A percentile compares a stretch with the other conserved stretches of the same genome.
Evolutionary conservation across 2,797 vertebrate genomes (phyloP).

Genomic region (Chelon auratus): DNA sequence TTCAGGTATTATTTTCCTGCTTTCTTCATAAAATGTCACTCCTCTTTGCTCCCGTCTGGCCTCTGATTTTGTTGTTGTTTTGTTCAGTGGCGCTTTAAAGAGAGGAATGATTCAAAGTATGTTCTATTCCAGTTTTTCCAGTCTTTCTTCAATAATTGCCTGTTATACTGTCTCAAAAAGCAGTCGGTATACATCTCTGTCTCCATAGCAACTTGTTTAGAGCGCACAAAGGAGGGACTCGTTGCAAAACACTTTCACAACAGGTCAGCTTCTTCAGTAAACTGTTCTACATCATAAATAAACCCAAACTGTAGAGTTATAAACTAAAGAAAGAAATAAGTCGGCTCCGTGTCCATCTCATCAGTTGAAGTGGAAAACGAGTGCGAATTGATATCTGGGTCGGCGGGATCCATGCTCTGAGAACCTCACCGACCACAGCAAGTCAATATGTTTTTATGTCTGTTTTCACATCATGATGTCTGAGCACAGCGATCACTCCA

Average conservation of each 20-base stretch:
- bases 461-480: conserved; percentile 15
- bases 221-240: background rate
- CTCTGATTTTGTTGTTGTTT: too few species aligned
- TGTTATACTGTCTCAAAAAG: background rate
- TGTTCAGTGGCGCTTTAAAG: too few species aligned
- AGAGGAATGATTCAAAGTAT: background rate
- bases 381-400: background rate
- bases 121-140: background rate
- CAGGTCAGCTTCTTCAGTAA: background rate
- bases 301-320: too few species aligned
- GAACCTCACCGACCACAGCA: background rate
- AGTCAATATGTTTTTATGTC: background rate
- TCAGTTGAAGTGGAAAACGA: background rate
- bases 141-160: background rate
- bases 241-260: conserved; percentile 1
- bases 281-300: background rate
- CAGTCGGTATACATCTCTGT: background rate
- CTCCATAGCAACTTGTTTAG: background rate
- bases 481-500: background rate
- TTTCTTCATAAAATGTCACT: too few species aligned
- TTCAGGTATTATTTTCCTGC: too few species aligned
- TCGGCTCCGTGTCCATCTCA: background rate
- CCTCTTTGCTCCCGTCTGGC: too few species aligned
- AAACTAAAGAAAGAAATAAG: too few species aligned
- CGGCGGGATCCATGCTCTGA: background rate